Percentiles rank a stretch among this genome's conserved stretches.
phyloP scores from a whole-genome alignment of 1,140 invertebrate species.

The Philotrypesis tridentata region DNA sequence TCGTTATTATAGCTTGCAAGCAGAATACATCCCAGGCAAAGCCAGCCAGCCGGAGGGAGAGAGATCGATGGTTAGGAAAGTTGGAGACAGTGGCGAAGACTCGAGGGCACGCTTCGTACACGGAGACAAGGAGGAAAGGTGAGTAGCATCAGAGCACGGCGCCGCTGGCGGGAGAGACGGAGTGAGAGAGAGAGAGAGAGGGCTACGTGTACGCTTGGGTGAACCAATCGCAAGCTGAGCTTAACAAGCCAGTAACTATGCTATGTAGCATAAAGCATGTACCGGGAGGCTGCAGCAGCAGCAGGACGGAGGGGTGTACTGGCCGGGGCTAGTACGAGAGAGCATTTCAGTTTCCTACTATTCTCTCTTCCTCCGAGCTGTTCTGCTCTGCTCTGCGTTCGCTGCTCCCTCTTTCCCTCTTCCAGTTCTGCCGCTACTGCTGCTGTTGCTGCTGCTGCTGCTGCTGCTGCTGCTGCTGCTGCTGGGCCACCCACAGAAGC shows the following conservation, averaged over 20 bases:
- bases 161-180: too few species aligned
- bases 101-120: conserved; percentile 5
- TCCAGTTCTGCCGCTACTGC: conserved; percentile 1
- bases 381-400: conserved; percentile 40
- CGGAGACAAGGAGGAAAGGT: conserved; percentile 23
- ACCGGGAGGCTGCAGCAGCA: conserved; percentile 15
- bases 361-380: conserved; percentile 54
- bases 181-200: too few species aligned
- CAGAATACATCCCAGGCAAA: too few species aligned
- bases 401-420: conserved; percentile 39
- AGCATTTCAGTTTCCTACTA: conserved; percentile 69
- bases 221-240: conserved; percentile 61
- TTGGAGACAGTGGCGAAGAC: conserved; percentile 47
- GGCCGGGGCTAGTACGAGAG: conserved; percentile 47
- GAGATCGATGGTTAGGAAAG: conserved; percentile 43
- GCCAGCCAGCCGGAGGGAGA: not conserved
- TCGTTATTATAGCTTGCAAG: conserved; percentile 29
- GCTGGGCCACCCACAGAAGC: conserved; percentile 45
- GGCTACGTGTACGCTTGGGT: conserved; percentile 23
- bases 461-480: not conserved
- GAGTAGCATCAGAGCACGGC: not conserved
- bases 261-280: conserved; percentile 59
- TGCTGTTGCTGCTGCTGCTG: not conserved
- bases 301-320: not conserved
- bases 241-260: conserved; percentile 60